These are phyloP conservation scores for Cyphomyrus discorhynchus DNA, from an alignment of 2,113 vertebrate species.

Conservation along the genomic window DNA sequence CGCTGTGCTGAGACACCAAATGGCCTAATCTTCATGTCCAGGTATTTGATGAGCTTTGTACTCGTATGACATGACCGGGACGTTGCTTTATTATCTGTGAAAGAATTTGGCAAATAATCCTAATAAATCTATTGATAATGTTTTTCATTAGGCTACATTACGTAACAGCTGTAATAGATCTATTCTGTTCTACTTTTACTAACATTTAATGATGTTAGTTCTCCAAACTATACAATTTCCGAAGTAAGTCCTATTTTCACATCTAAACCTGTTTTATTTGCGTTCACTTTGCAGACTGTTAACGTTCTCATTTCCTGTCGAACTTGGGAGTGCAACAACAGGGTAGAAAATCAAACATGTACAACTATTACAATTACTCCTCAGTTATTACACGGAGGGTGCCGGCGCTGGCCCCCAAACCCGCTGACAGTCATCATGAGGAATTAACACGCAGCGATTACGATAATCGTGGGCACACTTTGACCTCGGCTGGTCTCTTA, in stretches of 20 bases:
- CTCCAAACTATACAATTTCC: not conserved
- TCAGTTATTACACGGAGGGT: not conserved
- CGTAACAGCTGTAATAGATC: not conserved
- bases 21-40: not conserved
- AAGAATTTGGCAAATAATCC: not conserved
- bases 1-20: not conserved
- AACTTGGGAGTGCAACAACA: not conserved
- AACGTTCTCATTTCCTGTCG: not conserved
- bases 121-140: not conserved
- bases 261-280: not conserved
- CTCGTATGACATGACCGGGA: not conserved
- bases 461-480: not conserved
- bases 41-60: not conserved
- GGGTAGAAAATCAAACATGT: not conserved
- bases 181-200: too few species aligned
- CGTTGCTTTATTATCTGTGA: not conserved
- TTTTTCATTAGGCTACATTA: not conserved
- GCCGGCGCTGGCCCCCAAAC: not conserved
- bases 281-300: not conserved
- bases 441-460: not conserved
- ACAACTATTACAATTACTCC: not conserved
- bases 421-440: not conserved
- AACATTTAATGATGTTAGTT: not conserved
- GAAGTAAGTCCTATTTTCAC: not conserved
- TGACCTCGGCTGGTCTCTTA: not conserved